Percentiles rank a stretch among this genome's conserved stretches.
Evolutionary conservation across 2,113 vertebrate species (phyloP).

Genomic region (Myiozetetes cayanensis): DNA sequence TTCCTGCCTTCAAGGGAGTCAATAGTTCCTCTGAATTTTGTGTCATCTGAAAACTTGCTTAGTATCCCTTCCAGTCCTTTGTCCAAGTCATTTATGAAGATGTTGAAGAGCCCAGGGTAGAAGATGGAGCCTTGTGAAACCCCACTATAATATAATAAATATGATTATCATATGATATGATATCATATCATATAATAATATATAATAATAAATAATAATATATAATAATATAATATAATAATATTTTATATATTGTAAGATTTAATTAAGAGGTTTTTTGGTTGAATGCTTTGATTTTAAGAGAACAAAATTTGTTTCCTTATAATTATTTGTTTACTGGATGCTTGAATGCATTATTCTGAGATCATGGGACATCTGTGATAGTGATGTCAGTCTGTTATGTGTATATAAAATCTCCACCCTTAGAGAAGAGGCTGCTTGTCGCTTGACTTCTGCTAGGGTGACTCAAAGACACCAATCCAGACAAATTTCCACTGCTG

Average conservation of each 20-base stretch:
- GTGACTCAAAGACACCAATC: rapidly evolving
- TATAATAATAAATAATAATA: background rate
- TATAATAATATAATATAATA: background rate
- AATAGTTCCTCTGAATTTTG: background rate
- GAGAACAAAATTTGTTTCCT: background rate
- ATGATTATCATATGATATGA: too few species aligned
- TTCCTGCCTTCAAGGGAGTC: background rate
- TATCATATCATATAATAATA: too few species aligned
- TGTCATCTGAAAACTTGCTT: background rate
- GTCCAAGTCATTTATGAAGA: background rate
- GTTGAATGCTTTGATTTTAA: background rate
- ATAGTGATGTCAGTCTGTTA: background rate
- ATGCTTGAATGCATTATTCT: background rate
- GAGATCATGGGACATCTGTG: background rate
- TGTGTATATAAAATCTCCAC: background rate
- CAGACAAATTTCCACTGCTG: background rate
- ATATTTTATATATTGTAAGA: background rate
- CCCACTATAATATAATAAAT: background rate
- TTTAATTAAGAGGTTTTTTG: background rate
- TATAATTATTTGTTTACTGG: background rate
- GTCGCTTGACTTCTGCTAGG: background rate
- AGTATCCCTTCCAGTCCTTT: background rate
- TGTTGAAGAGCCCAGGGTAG: background rate
- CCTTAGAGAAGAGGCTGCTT: background rate
- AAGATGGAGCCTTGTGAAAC: background rate